Percentiles rank a stretch among this genome's conserved stretches.
phyloP scores from a whole-genome alignment of 2,888 invertebrate species.

The Sepioteuthis lessoniana region DNA sequence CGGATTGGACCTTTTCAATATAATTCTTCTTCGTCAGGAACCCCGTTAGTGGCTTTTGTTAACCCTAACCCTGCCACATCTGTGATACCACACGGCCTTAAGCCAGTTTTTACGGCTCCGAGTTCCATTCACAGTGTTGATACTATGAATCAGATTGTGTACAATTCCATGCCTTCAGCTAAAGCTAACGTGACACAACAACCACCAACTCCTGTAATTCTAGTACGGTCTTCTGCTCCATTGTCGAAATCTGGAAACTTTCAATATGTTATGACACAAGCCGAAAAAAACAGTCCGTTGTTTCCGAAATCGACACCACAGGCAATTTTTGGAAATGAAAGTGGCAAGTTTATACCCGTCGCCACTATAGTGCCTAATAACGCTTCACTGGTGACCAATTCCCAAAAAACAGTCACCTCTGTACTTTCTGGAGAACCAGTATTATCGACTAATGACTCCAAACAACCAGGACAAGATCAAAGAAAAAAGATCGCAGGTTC shows the following conservation, averaged over 20 bases:
- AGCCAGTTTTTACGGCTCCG: slow-evolving; percentile 35
- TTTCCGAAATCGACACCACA: slow-evolving; percentile 12
- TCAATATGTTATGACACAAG: not conserved
- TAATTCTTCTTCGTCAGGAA: not conserved
- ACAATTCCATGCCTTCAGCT: not conserved
- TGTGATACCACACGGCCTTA: slow-evolving; percentile 25
- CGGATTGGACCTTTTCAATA: not conserved
- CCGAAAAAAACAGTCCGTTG: not conserved
- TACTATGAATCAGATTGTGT: not conserved
- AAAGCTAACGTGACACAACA: not conserved
- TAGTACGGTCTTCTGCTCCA: not conserved
- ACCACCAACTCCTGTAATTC: not conserved
- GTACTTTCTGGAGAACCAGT: not conserved
- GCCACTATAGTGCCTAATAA: slow-evolving; percentile 47
- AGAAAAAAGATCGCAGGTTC: not conserved
- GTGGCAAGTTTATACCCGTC: not conserved
- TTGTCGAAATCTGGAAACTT: not conserved
- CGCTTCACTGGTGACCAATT: slow-evolving; percentile 38
- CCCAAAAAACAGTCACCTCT: not conserved
- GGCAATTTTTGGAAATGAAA: slow-evolving; percentile 34
- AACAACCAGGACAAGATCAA: not conserved
- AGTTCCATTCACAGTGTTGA: slow-evolving; percentile 14
- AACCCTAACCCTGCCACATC: slow-evolving; percentile 43
- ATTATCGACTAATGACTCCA: not conserved
- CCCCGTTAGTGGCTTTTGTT: slow-evolving; percentile 37